Base-by-base conservation (phyloP, 2,797 vertebrate genomes). In the Trematomus bernacchii region DNA sequence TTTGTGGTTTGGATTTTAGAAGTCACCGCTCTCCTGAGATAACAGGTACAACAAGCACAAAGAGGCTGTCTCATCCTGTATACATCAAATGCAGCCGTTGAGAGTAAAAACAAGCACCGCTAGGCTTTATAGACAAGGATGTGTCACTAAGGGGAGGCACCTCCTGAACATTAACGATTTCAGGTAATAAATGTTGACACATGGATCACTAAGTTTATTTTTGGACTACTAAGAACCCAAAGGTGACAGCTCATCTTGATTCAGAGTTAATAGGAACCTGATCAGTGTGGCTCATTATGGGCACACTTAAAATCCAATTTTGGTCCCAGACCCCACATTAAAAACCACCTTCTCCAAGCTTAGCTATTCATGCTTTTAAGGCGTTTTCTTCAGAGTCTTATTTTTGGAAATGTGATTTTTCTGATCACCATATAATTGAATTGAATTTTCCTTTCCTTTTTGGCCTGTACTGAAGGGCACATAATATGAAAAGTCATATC, bases 11-110 rank as follows among this genome's bases (percentile, higher is more conserved):
- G 62, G 51, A 47, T 77, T 55, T 33, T 53, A 48, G 67, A 72
- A 69, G 48, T 62, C 37, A 10, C 27, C n/a, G 2, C 40, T 71
- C 59, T 64, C 48, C 19, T 27, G 54, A 85, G 62, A 66, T 65
- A 44, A 19, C 16, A 40, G 46, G 71, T 12, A 37, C 11, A 43
- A 76, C 48, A 63, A 67, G 13, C 68, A 14, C 48, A 21, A 66
- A 37, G 18, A 51, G 43, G 59, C 11, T 57, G 51, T 59, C 64
- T 43, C 13, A 44, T 52, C 67, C 63, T 54, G 61, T 65, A 12
- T 30, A 58, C 67, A 67, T 66, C 65, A 76, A 52, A 52, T 21
- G 50, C 11, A 23, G 51, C 8, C 53, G 73, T 42, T n/a, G 40
- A 76, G 73, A 55, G 48, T 48, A 12, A 13, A 64, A 10, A 16